phyloP scores from a whole-genome alignment of 2,888 invertebrate species.

The Chrysolina americana region DNA sequence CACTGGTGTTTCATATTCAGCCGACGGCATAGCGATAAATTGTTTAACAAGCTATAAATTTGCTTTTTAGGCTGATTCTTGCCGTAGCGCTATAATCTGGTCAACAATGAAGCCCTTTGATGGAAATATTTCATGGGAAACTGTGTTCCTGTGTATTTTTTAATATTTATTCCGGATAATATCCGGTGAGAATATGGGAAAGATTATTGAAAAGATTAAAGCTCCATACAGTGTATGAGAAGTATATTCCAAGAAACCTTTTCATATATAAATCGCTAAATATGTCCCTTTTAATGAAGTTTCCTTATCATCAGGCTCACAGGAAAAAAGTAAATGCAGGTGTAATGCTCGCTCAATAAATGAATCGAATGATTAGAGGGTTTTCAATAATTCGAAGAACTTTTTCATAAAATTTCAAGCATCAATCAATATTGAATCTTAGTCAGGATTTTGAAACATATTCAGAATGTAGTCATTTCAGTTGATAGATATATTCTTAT shows the following conservation, averaged over 20 bases:
- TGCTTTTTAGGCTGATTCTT: constrained; percentile 11
- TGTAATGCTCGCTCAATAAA: no score
- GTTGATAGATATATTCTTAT: no score
- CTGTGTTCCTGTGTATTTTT: constrained; percentile 1
- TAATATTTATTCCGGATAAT: background rate
- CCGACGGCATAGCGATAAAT: constrained; percentile 12
- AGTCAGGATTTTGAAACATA: no score
- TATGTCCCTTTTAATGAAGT: no score
- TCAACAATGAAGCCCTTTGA: constrained; percentile 11
- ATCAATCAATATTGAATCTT: no score
- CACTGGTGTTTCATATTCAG: constrained; percentile 2
- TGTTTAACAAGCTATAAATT: constrained; percentile 19
- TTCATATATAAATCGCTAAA: no score
- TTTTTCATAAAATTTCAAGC: no score
- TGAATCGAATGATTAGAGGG: no score
- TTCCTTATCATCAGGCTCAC: no score
- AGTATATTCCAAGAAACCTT: background rate
- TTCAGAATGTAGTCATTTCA: no score
- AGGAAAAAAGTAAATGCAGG: no score
- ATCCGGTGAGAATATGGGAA: background rate
- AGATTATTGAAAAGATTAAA: constrained; percentile 3
- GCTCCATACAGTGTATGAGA: background rate
- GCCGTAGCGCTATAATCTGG: background rate
- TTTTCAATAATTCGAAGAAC: no score
- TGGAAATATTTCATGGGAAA: constrained; percentile 7